These are phyloP conservation scores for Tanytarsus gracilentus DNA, from an alignment of 2,888 invertebrate species.

Conservation along the genomic window DNA sequence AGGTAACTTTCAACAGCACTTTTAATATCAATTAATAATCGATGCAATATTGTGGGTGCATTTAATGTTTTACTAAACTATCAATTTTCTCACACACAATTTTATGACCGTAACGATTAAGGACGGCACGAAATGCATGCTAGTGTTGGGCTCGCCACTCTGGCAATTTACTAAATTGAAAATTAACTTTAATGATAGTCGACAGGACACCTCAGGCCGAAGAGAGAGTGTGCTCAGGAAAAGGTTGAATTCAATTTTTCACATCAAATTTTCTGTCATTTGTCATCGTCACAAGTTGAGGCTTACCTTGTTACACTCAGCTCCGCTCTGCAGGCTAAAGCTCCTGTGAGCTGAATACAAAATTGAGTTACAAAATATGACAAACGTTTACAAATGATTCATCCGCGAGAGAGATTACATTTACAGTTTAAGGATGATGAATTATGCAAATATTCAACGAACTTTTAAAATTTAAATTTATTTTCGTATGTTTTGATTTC, in stretches of 20 bases:
- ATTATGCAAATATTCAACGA: no score
- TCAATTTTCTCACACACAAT: neutral
- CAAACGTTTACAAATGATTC: conserved; percentile 22
- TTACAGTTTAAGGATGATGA: no score
- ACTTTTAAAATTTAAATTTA: no score
- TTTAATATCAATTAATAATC: conserved; percentile 22
- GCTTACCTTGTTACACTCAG: no score
- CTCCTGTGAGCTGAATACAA: conserved; percentile 14
- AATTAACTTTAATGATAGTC: conserved; percentile 23
- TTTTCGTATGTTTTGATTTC: no score
- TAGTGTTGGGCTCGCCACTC: neutral
- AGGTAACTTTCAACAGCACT: neutral
- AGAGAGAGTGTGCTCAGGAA: conserved; percentile 5
- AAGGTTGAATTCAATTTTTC: no score
- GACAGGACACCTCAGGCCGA: neutral
- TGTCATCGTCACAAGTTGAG: no score
- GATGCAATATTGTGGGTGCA: conserved; percentile 16
- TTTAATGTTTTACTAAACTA: conserved; percentile 9
- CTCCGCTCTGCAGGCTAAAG: no score
- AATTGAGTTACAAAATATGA: conserved; percentile 26
- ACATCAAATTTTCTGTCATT: neutral
- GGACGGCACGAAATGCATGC: neutral
- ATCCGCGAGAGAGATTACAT: no score
- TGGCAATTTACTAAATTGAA: conserved; percentile 27
- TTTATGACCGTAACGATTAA: neutral